These are phyloP conservation scores for Muscidifurax raptorellus DNA, from an alignment of 1,140 invertebrate species.

Conservation along the genomic window DNA sequence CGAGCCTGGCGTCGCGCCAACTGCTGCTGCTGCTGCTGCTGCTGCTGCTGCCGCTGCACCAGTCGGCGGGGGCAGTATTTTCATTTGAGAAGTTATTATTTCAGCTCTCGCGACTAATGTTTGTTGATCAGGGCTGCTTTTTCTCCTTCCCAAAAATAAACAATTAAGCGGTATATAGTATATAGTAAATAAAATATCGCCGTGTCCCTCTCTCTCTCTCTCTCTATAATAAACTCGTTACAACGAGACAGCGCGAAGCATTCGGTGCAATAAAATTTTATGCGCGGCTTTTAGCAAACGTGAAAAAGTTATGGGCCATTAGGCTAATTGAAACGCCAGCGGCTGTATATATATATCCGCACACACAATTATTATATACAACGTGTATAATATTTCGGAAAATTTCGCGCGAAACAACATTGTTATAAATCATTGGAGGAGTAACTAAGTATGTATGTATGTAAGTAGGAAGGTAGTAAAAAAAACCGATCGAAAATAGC, in stretches of 20 bases:
- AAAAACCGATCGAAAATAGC: neutral
- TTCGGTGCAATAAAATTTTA: slow-evolving; percentile 21
- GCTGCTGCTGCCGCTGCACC: neutral
- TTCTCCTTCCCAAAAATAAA: too few species aligned
- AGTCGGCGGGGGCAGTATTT: neutral
- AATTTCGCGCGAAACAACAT: neutral
- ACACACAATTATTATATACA: too few species aligned
- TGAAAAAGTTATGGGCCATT: slow-evolving; percentile 41
- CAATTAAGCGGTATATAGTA: too few species aligned
- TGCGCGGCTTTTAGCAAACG: slow-evolving; percentile 23
- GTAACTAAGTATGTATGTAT: too few species aligned
- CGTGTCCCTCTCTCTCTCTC: too few species aligned
- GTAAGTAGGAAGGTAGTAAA: neutral
- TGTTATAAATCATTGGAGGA: neutral
- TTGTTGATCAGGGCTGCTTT: too few species aligned
- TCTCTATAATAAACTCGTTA: neutral
- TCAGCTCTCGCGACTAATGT: neutral
- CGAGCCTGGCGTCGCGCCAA: slow-evolving; percentile 35
- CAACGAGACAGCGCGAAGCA: neutral
- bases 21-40: neutral
- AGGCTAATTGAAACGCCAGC: neutral
- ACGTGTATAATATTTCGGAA: slow-evolving; percentile 1
- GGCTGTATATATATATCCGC: neutral
- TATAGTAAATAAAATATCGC: too few species aligned
- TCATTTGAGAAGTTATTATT: neutral